These are phyloP conservation scores for Xiphorhynchus elegans DNA, from an alignment of 2,113 vertebrate genomes.

Conservation along the genomic window DNA sequence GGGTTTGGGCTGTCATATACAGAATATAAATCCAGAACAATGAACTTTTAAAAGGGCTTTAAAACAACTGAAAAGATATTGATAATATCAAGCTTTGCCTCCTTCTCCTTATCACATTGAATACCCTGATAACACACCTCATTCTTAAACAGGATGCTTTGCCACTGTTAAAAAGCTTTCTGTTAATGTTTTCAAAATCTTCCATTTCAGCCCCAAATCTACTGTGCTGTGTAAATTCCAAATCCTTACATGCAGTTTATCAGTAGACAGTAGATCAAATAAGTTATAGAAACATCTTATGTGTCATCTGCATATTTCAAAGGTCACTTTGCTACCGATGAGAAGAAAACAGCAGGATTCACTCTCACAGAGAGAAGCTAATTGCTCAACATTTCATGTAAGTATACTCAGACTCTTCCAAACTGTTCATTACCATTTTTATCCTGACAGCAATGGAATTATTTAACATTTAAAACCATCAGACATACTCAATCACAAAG, in stretches of 20 bases:
- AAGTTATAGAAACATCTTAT: not conserved
- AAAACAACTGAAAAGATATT: not conserved
- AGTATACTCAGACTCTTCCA: constrained; percentile 31
- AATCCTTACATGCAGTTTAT: not conserved
- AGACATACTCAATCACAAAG: constrained; percentile 1
- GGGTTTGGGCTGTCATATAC: not conserved
- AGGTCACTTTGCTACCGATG: constrained; percentile 41
- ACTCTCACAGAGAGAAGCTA: constrained; percentile 34
- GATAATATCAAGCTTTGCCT: not conserved
- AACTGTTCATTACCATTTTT: constrained; percentile 58
- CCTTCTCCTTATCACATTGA: not conserved
- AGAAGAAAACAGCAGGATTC: constrained; percentile 33
- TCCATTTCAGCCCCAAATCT: not conserved
- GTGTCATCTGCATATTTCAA: not conserved
- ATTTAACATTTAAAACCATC: constrained; percentile 54
- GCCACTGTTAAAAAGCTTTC: not conserved
- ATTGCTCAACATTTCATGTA: constrained; percentile 45
- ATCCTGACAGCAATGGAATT: constrained; percentile 30
- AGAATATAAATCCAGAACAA: not conserved
- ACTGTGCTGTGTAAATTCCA: not conserved
- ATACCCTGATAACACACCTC: not conserved
- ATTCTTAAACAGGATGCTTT: not conserved
- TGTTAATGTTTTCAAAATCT: not conserved
- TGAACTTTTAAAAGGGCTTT: not conserved
- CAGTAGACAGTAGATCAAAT: not conserved